Evolutionary conservation across 2,797 vertebrate genomes (phyloP).

Genomic region (Sebastes cheni): DNA sequence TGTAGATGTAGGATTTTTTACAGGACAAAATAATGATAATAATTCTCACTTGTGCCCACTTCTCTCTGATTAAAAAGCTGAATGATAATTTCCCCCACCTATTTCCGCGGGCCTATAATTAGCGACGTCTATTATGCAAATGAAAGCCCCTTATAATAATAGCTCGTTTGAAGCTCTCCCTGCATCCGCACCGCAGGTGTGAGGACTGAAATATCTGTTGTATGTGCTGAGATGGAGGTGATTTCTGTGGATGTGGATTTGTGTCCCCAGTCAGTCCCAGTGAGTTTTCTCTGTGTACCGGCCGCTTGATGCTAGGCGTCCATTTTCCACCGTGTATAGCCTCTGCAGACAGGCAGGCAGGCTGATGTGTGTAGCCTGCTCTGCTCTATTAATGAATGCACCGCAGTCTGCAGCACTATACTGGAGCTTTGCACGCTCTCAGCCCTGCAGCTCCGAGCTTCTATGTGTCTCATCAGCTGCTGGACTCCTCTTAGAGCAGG

Average conservation of each 20-base stretch:
- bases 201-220: conserved; percentile 18
- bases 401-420: conserved; percentile 77
- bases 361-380: conserved; percentile 63
- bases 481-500: conserved; percentile 26
- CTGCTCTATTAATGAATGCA: conserved; percentile 78
- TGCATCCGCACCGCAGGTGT: conserved; percentile 40
- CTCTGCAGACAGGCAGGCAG: conserved; percentile 45
- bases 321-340: conserved; percentile 77
- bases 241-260: conserved; percentile 10
- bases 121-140: conserved; percentile 64
- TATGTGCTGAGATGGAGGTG: conserved; percentile 19
- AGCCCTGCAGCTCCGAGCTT: conserved; percentile 36
- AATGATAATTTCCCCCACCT: conserved; percentile 38
- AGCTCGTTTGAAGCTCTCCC: conserved; percentile 26
- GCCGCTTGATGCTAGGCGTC: conserved; percentile 73
- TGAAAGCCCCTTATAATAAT: conserved; percentile 45
- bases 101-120: conserved; percentile 63
- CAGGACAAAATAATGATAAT: conserved; percentile 25
- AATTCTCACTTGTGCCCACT: conserved; percentile 16
- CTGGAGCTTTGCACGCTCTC: conserved; percentile 61
- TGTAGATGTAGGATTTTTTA: neutral
- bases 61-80: conserved; percentile 28
- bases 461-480: conserved; percentile 32
- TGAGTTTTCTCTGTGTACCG: conserved; percentile 57
- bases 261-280: conserved; percentile 37